phyloP scores from a whole-genome alignment of 2,113 vertebrate genomes.

The Cyanocitta stelleri region DNA sequence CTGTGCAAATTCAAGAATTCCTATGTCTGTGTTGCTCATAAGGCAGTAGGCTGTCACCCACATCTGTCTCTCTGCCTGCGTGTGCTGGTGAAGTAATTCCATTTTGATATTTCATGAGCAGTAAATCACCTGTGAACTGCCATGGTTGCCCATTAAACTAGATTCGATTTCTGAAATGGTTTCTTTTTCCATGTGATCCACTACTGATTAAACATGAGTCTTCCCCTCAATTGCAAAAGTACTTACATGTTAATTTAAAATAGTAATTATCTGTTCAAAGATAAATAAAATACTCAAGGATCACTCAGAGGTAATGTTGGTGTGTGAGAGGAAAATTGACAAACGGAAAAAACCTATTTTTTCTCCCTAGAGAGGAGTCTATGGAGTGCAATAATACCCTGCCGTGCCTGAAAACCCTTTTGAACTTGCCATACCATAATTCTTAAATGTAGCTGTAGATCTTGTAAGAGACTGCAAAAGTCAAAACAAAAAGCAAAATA shows the following conservation, averaged over 20 bases:
- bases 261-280: background rate
- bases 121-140: background rate
- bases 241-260: background rate
- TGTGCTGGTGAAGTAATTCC: background rate
- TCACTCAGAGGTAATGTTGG: background rate
- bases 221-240: background rate
- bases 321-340: background rate
- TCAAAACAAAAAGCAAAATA: background rate
- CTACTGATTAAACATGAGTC: background rate
- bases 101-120: background rate
- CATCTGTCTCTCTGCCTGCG: background rate
- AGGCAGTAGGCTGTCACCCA: background rate
- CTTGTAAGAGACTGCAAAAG: background rate
- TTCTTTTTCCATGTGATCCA: background rate
- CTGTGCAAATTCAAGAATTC: background rate
- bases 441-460: background rate
- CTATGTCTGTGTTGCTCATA: background rate
- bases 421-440: background rate
- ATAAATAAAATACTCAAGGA: background rate
- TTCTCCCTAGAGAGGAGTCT: background rate
- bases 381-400: background rate
- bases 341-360: background rate
- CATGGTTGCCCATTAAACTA: background rate
- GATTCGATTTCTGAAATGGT: background rate
- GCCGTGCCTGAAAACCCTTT: background rate